phyloP scores from a whole-genome alignment of 2,888 invertebrate genomes.

The Epistrophella euchroma region DNA sequence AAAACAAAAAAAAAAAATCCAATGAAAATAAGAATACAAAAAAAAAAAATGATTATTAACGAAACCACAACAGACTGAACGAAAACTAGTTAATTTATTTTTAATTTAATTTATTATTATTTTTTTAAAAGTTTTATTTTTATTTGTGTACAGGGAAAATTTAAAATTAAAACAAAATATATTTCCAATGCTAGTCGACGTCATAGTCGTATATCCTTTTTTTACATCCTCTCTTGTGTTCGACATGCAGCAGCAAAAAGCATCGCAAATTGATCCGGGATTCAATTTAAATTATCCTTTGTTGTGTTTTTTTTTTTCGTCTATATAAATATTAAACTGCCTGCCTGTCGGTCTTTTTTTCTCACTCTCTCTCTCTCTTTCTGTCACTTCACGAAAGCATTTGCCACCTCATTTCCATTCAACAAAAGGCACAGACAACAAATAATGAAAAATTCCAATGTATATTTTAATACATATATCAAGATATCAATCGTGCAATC shows the following conservation, averaged over 20 bases:
- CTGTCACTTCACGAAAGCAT: constrained; percentile 19
- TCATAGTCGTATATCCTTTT: constrained; percentile 36
- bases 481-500: constrained; percentile 70
- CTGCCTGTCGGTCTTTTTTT: background rate
- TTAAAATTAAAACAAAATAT: background rate
- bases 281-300: constrained; percentile 75
- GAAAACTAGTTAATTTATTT: constrained; percentile 73
- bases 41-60: constrained; percentile 60
- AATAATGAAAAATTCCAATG: constrained; percentile 7
- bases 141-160: constrained; percentile 56
- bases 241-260: constrained; percentile 32
- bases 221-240: constrained; percentile 45
- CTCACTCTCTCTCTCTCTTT: background rate
- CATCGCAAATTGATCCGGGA: constrained; percentile 68
- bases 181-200: constrained; percentile 30
- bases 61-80: constrained; percentile 76
- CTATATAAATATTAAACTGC: constrained; percentile 7
- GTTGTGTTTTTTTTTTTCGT: constrained; percentile 60
- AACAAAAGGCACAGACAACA: constrained; percentile 33
- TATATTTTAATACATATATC: constrained; percentile 15
- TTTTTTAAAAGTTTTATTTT: constrained; percentile 12
- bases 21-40: constrained; percentile 42
- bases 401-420: constrained; percentile 57
- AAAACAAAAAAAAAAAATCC: constrained; percentile 46
- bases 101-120: constrained; percentile 36